These are phyloP conservation scores for Dunckerocampus dactyliophorus DNA, from an alignment of 2,113 vertebrate species.

Conservation along the genomic window DNA sequence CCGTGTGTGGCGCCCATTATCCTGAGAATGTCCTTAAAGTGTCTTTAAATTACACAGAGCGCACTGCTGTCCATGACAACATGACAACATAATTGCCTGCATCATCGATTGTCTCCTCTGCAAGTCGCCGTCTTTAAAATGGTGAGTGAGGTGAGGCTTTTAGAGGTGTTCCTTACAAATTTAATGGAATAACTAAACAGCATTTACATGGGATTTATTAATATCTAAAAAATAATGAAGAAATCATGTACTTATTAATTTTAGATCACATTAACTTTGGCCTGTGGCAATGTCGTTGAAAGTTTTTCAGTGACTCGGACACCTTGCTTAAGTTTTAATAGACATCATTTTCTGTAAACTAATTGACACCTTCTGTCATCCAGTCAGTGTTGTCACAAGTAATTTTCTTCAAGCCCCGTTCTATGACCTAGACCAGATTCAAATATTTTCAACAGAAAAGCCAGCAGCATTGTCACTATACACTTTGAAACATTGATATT, in stretches of 20 bases:
- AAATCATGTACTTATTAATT: slow-evolving; percentile 6
- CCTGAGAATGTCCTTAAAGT: slow-evolving; percentile 15
- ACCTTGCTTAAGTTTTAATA: slow-evolving; percentile 5
- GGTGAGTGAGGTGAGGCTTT: not conserved
- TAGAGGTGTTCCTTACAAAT: not conserved
- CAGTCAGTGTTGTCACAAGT: not conserved
- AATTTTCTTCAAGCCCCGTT: not conserved
- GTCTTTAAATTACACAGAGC: not conserved
- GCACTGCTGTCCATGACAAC: not conserved
- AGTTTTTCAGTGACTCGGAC: slow-evolving; percentile 1
- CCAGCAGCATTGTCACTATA: slow-evolving; percentile 6
- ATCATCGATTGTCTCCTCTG: not conserved
- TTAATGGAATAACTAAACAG: slow-evolving; percentile 4
- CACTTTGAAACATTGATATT: slow-evolving; percentile 38
- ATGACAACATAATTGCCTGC: not conserved
- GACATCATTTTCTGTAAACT: not conserved
- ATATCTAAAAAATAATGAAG: slow-evolving; percentile 10
- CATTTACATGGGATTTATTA: slow-evolving; percentile 10
- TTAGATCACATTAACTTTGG: slow-evolving; percentile 1
- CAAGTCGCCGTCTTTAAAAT: not conserved
- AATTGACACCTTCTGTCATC: not conserved
- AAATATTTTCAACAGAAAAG: slow-evolving; percentile 18
- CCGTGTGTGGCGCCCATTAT: too few relatives aligned
- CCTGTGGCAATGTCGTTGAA: slow-evolving; percentile 16
- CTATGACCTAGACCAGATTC: not conserved